A percentile compares a stretch with the other conserved stretches of the same genome.
These are phyloP conservation scores for Epirrita christyi DNA, from an alignment of 2,888 invertebrate species.

Conservation along the genomic window DNA sequence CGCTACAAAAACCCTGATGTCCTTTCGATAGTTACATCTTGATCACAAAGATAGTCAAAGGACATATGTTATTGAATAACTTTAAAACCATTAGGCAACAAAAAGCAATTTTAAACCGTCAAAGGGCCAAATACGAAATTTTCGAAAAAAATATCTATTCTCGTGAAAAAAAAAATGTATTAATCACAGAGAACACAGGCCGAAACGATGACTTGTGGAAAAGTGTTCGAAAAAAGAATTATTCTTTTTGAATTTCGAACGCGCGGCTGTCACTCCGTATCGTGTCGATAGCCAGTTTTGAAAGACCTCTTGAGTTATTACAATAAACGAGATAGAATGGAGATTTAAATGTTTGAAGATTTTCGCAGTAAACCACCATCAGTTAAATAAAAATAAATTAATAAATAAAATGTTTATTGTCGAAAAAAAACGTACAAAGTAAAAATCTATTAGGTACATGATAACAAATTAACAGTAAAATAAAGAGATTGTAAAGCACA, in stretches of 20 bases:
- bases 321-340: slow-evolving; percentile 6
- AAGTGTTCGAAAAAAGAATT: slow-evolving; percentile 57
- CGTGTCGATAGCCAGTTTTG: slow-evolving; percentile 45
- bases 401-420: too few species aligned
- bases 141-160: slow-evolving; percentile 23
- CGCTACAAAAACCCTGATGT: neutral
- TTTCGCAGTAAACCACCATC: too few species aligned
- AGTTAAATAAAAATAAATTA: too few species aligned
- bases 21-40: slow-evolving; percentile 24
- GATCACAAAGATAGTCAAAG: slow-evolving; percentile 19
- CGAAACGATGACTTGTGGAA: slow-evolving; percentile 71
- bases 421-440: too few species aligned
- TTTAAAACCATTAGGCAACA: slow-evolving; percentile 41
- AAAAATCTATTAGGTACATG: too few species aligned
- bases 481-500: too few species aligned
- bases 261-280: slow-evolving; percentile 58
- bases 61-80: slow-evolving; percentile 27
- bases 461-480: too few species aligned
- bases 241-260: slow-evolving; percentile 53
- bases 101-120: slow-evolving; percentile 31
- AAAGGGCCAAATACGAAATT: slow-evolving; percentile 32
- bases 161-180: slow-evolving; percentile 51
- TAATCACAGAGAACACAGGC: slow-evolving; percentile 74
- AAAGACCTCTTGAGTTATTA: slow-evolving; percentile 37
- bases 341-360: neutral